Evolutionary conservation across 2,113 vertebrate genomes (phyloP).

Genomic region (Nothoprocta perdicaria): DNA sequence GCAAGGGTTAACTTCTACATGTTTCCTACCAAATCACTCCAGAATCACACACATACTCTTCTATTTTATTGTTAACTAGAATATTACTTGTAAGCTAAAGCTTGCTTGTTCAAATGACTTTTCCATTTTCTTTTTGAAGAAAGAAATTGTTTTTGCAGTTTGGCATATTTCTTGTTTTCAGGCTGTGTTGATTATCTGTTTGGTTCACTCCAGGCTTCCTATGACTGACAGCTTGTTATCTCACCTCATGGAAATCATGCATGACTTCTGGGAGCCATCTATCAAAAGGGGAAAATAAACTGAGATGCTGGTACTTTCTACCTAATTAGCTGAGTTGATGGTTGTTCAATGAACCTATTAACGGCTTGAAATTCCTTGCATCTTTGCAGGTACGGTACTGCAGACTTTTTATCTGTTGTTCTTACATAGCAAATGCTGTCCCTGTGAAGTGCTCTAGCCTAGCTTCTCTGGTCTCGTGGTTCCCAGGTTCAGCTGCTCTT

Average conservation of each 20-base stretch:
- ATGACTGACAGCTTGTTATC: slow-evolving; percentile 2
- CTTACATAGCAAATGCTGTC: not conserved
- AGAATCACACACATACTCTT: not conserved
- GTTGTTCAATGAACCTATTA: not conserved
- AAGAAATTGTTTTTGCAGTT: not conserved
- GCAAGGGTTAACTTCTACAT: not conserved
- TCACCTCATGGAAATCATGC: not conserved
- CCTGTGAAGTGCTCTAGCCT: not conserved
- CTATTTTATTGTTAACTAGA: not conserved
- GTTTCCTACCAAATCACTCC: not conserved
- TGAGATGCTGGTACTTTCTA: not conserved
- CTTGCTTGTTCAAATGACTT: not conserved
- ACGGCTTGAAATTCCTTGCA: not conserved
- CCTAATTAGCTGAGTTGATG: not conserved
- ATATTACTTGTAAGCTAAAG: slow-evolving; percentile 4
- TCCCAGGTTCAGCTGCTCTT: not conserved
- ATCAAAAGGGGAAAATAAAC: not conserved
- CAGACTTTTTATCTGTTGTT: not conserved
- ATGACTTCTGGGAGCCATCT: not conserved
- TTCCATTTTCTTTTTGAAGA: not conserved
- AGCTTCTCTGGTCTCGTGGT: not conserved
- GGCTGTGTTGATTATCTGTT: not conserved
- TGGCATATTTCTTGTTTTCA: slow-evolving; percentile 33
- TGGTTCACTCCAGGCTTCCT: slow-evolving; percentile 21
- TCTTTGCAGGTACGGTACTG: not conserved